phyloP scores from a whole-genome alignment of 2,113 vertebrate species.

The Urocynchramus pylzowi region DNA sequence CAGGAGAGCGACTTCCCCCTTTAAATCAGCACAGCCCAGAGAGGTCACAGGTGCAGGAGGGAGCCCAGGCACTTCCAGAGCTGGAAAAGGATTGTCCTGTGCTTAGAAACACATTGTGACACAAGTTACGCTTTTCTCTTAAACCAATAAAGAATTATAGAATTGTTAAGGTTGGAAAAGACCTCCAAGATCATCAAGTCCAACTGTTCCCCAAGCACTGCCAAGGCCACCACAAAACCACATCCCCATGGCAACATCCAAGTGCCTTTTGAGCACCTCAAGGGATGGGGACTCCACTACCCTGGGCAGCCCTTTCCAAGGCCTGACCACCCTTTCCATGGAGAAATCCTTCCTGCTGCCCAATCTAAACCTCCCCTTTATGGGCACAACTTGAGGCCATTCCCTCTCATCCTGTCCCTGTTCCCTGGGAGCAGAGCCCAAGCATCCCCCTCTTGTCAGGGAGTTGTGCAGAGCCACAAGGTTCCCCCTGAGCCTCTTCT shows the following conservation, averaged over 20 bases:
- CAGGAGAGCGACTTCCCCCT: accelerated
- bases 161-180: neutral
- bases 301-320: neutral
- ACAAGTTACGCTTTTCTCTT: neutral
- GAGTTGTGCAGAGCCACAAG: neutral
- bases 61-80: neutral
- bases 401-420: neutral
- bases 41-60: neutral
- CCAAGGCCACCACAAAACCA: neutral
- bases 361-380: neutral
- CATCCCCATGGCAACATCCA: neutral
- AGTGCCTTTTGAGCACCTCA: neutral
- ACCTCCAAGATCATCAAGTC: neutral
- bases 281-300: neutral
- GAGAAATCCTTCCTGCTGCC: neutral
- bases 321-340: neutral
- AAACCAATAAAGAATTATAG: neutral
- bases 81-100: neutral
- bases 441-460: neutral
- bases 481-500: neutral
- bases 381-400: accelerated
- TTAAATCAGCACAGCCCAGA: neutral
- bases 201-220: neutral
- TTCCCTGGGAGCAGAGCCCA: neutral
- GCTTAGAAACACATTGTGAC: neutral